Conservation (phyloP, 2,888 invertebrate genomes). For the Lasioglossum pauxillum region DNA sequence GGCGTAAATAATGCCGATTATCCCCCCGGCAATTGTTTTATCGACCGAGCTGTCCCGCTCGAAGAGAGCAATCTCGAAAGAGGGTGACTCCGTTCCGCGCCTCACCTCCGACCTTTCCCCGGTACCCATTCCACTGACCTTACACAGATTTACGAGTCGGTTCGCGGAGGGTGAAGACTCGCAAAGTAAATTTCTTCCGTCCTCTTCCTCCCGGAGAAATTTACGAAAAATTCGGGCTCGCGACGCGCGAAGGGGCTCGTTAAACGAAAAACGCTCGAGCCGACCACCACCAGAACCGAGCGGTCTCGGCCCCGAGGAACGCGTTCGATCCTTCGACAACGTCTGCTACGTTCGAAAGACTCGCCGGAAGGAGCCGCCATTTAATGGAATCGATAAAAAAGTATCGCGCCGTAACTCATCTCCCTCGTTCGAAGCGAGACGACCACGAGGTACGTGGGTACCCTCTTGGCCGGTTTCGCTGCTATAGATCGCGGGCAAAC, state of each 20-base stretch:
- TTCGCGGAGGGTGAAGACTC: conserved; percentile 61
- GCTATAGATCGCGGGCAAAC: conserved; percentile 44
- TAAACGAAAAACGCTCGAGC: neutral
- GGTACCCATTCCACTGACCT: conserved; percentile 55
- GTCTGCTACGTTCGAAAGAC: neutral
- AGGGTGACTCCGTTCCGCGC: conserved; percentile 57
- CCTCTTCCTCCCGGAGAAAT: conserved; percentile 3
- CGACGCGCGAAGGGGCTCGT: neutral
- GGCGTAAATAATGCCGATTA: conserved; percentile 84
- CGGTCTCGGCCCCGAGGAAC: neutral
- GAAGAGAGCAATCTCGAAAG: conserved; percentile 67
- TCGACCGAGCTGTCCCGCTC: conserved; percentile 76
- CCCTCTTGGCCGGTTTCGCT: neutral
- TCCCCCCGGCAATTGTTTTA: conserved; percentile 84
- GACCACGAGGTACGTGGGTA: neutral
- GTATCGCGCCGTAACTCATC: conserved; percentile 40
- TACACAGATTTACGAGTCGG: conserved; percentile 70
- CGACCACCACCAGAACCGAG: neutral
- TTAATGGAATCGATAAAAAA: conserved; percentile 36
- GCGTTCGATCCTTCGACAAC: neutral
- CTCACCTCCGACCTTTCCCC: conserved; percentile 50
- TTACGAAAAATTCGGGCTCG: neutral
- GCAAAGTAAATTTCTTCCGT: conserved; percentile 66
- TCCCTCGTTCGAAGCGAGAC: conserved; percentile 6
- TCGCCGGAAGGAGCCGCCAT: neutral